Conservation (phyloP, 30 jellyfish, hydroid and myxozoan genomes). For the Turritopsis dohrnii region DNA sequence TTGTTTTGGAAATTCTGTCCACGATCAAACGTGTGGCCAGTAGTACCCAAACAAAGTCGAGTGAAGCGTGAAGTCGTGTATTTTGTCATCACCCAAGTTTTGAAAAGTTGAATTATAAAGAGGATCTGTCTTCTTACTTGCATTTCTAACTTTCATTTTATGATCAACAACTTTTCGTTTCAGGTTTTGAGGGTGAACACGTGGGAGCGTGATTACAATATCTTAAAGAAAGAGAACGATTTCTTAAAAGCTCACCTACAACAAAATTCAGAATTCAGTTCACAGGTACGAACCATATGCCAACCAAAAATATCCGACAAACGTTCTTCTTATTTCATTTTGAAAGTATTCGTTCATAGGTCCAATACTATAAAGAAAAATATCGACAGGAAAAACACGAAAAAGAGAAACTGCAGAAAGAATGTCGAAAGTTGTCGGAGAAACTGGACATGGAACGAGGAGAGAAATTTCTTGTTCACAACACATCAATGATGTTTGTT, state of each 20-base stretch:
- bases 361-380: not conserved
- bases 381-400: not conserved
- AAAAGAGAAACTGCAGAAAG: not conserved
- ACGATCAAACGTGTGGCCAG: not conserved
- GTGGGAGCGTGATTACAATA: not conserved
- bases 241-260: not conserved
- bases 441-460: not conserved
- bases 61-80: too few species aligned
- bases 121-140: not conserved
- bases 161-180: not conserved
- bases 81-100: not conserved
- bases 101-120: not conserved
- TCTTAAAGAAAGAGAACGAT: not conserved
- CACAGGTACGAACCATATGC: not conserved
- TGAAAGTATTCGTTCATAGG: not conserved
- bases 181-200: not conserved
- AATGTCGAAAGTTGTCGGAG: not conserved
- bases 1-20: not conserved
- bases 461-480: not conserved
- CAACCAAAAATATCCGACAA: not conserved
- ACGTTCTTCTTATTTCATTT: not conserved
- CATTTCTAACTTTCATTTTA: not conserved
- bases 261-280: not conserved
- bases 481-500: not conserved
- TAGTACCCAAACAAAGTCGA: not conserved